Base-by-base conservation (phyloP, 2,888 invertebrate genomes). In the Synanthedon formicaeformis region DNA sequence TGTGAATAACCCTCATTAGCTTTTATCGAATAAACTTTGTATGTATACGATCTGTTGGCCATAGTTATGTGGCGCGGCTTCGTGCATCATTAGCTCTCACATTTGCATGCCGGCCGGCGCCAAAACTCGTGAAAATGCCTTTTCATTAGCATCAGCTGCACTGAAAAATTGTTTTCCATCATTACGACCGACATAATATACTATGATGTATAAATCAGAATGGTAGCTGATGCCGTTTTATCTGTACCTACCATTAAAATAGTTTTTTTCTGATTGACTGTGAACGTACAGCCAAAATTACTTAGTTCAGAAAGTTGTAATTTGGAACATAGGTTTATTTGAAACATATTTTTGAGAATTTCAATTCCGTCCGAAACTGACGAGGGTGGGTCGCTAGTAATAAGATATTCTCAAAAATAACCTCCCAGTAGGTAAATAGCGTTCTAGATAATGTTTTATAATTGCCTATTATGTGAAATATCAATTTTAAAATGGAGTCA, bases 111-210 rank as follows among this genome's bases (percentile, higher is more conserved):
- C 73, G 78, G 75, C 70, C 80, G 79, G 76, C 80, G 82, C 84
- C 85, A 84, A 80, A 80, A 69, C 80, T 85, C 84, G 84, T 86
- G 85, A 82, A 86, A 84, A 81, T 79, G 81, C 78, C 79, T 76
- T 78, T 85, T 85, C 85, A 84, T 85, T 85, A 86, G 73, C 82
- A 82, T 82, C 81, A 81, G 80, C 74, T 77, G 67, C 67, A 72
- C 78, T 81, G 81, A 83, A 82, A 82, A 81, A 83, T 79, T 73
- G 81, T 76, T 82, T 54, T 52, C 52, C 52, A 34, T 34, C 34
- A 34, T 34, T 34, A 34, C 34, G 34, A 34, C 10, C 34, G 34
- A 34, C 52, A 6, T 53, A 53, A 50, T 27, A 27, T 27, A 27
- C 27, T 8, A 27, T 8, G 27, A 27, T 27, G 27, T 27, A 27